A percentile compares a stretch with the other conserved stretches of the same genome.
phyloP scores from a whole-genome alignment of 2,888 invertebrate species.

The Stenolophus ochropezus region DNA sequence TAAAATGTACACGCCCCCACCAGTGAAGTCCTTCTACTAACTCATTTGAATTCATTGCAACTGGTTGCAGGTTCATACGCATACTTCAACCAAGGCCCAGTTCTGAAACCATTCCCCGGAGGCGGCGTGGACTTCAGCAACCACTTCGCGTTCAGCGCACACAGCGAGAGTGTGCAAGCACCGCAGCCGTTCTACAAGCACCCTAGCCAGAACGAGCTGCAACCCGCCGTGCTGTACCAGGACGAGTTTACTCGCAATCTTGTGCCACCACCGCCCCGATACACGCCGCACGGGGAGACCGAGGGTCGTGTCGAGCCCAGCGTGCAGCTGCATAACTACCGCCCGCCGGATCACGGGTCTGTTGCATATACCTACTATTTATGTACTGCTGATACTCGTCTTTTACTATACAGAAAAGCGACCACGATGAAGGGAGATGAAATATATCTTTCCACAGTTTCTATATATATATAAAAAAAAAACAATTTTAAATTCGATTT shows the following conservation, averaged over 20 bases:
- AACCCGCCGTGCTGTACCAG: slow-evolving; percentile 66
- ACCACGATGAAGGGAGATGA: too few species aligned
- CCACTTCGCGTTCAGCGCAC: slow-evolving; percentile 64
- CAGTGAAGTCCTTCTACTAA: too few species aligned
- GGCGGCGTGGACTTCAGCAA: slow-evolving; percentile 69
- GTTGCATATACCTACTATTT: too few species aligned
- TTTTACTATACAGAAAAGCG: too few species aligned
- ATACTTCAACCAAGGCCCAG: slow-evolving; percentile 66
- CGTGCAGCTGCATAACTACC: slow-evolving; percentile 21
- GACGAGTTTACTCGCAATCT: slow-evolving; percentile 73
- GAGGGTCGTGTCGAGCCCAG: slow-evolving; percentile 32
- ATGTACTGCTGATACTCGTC: too few species aligned
- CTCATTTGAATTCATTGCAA: too few species aligned
- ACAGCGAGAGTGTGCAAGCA: slow-evolving; percentile 68
- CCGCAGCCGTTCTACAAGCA: slow-evolving; percentile 66
- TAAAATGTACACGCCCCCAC: too few species aligned
- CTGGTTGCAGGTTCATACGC: slow-evolving; percentile 66
- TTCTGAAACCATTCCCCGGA: slow-evolving; percentile 72
- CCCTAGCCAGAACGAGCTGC: slow-evolving; percentile 64
- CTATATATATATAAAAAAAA: too few species aligned
- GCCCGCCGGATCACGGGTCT: slow-evolving; percentile 63
- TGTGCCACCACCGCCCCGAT: slow-evolving; percentile 74
- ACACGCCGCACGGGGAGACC: slow-evolving; percentile 65
- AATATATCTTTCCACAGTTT: too few species aligned
- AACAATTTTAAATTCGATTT: too few species aligned